Base-by-base conservation (phyloP, 2,113 vertebrate genomes). In the Porphyrio hochstetteri region DNA sequence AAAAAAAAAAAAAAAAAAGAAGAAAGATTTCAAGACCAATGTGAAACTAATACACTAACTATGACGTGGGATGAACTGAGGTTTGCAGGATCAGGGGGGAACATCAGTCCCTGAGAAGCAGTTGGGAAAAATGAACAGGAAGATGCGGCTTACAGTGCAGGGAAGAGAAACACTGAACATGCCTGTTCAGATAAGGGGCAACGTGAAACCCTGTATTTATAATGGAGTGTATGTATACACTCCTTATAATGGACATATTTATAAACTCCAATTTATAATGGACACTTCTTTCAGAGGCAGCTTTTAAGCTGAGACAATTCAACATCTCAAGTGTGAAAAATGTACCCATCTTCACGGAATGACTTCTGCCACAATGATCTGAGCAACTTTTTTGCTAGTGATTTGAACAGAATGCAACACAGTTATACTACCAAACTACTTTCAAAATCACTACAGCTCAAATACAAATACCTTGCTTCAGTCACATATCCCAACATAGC, bases 11-110 rank as follows among this genome's bases (percentile, higher is more conserved):
- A 55, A 48, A 15, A 20, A 9, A 61, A 86, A 64, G 8, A 90
- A 84, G 28, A 90, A 76, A 92, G 55, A 75, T 92, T 96, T 96
- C 95, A 96, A 89, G 92, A 96, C 77, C 84, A 75, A 42, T 35
- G 86, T 67, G 93, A 56, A 91, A 91, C 1, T 35, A 89, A 78
- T 86, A 56, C 81, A 48, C 59, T 48, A 63, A 21, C 21, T 56
- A 31, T 23, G 53, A 63, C 52, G 52, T 1, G 84, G 65, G 84
- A 82, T 78, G 83, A 84, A 52, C 25, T 8, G 40, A 94, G 36
- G 42, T 55, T 31, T 84, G 56, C 53, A 42, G 29, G 29, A 38
- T 42, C n/a, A 52, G 56, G 38, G 69, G 63, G 46, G 31, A 52
- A 13, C 24, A 38, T 11, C n/a, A 40, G 65, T 63, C 61, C 57